Conservation (phyloP, 64 coral and sea anemone species). For the Pachyseris speciosa region DNA sequence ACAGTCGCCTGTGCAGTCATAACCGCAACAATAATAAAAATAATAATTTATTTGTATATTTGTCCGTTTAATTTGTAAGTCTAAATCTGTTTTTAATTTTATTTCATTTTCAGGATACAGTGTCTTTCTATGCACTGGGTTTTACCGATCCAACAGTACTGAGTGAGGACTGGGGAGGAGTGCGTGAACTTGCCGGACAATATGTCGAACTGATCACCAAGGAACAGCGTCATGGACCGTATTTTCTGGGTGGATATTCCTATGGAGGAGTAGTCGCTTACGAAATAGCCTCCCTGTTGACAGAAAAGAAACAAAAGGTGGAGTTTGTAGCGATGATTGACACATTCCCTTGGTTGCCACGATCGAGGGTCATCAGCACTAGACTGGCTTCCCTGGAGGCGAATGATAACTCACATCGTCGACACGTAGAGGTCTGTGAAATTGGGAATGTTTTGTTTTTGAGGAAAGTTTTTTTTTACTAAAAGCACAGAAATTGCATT, state of each 20-base stretch:
- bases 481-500: no score
- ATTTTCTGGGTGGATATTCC: conserved; percentile 66
- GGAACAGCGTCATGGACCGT: conserved; percentile 65
- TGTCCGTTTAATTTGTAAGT: no score
- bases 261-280: conserved; percentile 68
- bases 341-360: conserved; percentile 26
- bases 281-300: conserved; percentile 68
- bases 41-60: no score
- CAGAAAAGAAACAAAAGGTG: conserved; percentile 41
- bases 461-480: no score
- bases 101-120: conserved; percentile 18
- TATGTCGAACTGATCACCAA: conserved; percentile 30
- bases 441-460: no score
- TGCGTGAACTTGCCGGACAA: conserved; percentile 54
- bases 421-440: neutral
- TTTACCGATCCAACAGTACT: conserved; percentile 32
- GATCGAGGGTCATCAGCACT: neutral
- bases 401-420: neutral
- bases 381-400: neutral
- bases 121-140: conserved; percentile 59
- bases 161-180: conserved; percentile 41
- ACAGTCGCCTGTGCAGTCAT: no score
- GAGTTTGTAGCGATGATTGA: conserved; percentile 71
- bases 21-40: no score
- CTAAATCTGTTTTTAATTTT: no score